Base-by-base conservation (phyloP, 2,113 vertebrate species). In the Apodemus sylvaticus region DNA sequence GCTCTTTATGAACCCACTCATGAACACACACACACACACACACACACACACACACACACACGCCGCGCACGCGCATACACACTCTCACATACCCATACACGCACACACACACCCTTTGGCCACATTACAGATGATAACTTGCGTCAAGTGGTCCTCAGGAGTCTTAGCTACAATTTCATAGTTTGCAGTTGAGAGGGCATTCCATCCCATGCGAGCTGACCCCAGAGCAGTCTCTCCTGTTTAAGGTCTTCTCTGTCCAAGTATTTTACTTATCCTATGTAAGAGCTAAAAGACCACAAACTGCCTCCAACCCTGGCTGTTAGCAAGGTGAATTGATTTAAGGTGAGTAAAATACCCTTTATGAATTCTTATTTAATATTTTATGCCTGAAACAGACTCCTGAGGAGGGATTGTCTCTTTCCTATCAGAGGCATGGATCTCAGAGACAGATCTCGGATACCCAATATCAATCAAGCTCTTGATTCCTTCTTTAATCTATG, bases 281-380 rank as follows among this genome's bases (percentile, higher is more conserved):
- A 86, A 93, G 85, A 78, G 76, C 92, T 88, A 81, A 97, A 97
- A 92, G 77, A 96, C 93, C 93, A n/a, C 93, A 86, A 88, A 90
- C 88, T 92, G 71, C 81, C 77, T 90, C 74, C 83, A 92, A 92
- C 14, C 86, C 88, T 36, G 58, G 26, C 88, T 94, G 94, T 95
- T 95, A 89, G 95, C 89, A 92, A 55, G 45, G 96, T 0, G 26
- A 95, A 97, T 86, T 96, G 94, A 97, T 93, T 96, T 96, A 96
- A 95, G 95, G 96, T 97, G 96, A 98, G 64, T 89, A 86, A 94
- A 96, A 91, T 86, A 82, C 95, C 66, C 97, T 94, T 97, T 95
- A 97, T 97, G 96, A 97, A 97, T 95, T 96, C 96, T 78, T 94
- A 98, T 53, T 97, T 97, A 97, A 97, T 97, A 97, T 96, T 97